These are phyloP conservation scores for Ianthella basta DNA, from an alignment of 37 sponge, comb jelly and placozoan genomes.

Conservation along the genomic window DNA sequence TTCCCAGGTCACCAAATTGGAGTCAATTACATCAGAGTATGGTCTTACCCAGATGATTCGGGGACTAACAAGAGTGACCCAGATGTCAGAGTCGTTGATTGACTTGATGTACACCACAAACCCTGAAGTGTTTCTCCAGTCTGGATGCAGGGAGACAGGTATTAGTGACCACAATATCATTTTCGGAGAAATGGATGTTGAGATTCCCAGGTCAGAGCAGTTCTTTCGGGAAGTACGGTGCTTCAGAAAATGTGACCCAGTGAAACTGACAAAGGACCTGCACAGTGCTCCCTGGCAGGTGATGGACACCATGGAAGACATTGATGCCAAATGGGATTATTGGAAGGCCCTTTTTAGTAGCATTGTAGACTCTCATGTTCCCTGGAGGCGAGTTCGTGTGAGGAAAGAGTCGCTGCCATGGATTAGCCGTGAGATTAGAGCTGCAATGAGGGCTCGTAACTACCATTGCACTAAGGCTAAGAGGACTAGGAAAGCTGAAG, in stretches of 20 bases:
- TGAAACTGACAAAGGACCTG: neutral
- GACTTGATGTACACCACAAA: constrained; percentile 22
- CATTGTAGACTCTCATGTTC: constrained; percentile 19
- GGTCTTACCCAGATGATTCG: constrained; percentile 23
- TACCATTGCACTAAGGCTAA: constrained; percentile 29
- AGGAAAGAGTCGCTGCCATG: constrained; percentile 33
- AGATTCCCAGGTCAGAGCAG: neutral
- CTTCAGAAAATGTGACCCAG: constrained; percentile 11
- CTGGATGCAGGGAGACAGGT: constrained; percentile 3
- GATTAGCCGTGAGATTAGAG: constrained; percentile 18
- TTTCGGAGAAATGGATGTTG: neutral
- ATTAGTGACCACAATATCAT: constrained; percentile 35
- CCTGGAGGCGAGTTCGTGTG: neutral
- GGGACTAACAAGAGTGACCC: constrained; percentile 28
- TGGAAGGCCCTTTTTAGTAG: constrained; percentile 31
- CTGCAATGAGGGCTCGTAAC: constrained; percentile 1
- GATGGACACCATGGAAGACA: constrained; percentile 33
- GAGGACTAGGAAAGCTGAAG: constrained; percentile 19
- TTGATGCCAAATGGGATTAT: constrained; percentile 35
- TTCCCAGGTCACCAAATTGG: neutral
- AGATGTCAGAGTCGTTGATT: neutral
- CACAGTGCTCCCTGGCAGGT: constrained; percentile 25
- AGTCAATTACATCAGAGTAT: constrained; percentile 20
- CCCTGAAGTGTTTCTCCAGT: neutral
- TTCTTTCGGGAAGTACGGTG: neutral